phyloP scores from a whole-genome alignment of 1,140 invertebrate species.

The Trachelipus rathkii region DNA sequence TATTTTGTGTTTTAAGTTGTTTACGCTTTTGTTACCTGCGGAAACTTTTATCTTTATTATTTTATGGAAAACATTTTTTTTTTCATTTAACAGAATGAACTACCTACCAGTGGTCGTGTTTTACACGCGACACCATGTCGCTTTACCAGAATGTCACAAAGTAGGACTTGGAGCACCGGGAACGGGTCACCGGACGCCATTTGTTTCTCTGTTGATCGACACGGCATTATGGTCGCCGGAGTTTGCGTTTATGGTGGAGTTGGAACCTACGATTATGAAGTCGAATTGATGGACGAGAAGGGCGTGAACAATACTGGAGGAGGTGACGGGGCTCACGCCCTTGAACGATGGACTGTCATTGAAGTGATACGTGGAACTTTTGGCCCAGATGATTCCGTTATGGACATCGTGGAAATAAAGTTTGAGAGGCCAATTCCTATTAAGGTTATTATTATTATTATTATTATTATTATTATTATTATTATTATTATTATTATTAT shows the following conservation, averaged over 20 bases:
- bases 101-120: conserved; percentile 59
- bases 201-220: conserved; percentile 84
- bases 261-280: conserved; percentile 81
- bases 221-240: conserved; percentile 83
- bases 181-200: conserved; percentile 95
- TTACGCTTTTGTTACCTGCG: no score
- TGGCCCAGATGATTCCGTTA: conserved; percentile 70
- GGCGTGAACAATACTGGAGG: conserved; percentile 46
- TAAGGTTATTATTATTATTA: conserved; percentile 59
- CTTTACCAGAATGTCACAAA: conserved; percentile 82
- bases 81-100: conserved; percentile 46
- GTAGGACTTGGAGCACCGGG: conserved; percentile 91
- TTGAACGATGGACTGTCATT: conserved; percentile 65
- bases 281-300: conserved; percentile 83
- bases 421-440: conserved; percentile 82
- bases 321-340: conserved; percentile 41
- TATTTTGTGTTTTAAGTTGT: no score
- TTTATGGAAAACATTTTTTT: background rate
- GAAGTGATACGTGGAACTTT: conserved; percentile 68
- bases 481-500: conserved; percentile 14
- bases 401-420: conserved; percentile 78
- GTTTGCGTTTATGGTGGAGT: conserved; percentile 82
- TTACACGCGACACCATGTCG: conserved; percentile 80
- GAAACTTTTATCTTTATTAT: no score
- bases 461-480: conserved; percentile 23